Conservation (phyloP, 2,888 invertebrate genomes). For the Onthophagus sagittarius region DNA sequence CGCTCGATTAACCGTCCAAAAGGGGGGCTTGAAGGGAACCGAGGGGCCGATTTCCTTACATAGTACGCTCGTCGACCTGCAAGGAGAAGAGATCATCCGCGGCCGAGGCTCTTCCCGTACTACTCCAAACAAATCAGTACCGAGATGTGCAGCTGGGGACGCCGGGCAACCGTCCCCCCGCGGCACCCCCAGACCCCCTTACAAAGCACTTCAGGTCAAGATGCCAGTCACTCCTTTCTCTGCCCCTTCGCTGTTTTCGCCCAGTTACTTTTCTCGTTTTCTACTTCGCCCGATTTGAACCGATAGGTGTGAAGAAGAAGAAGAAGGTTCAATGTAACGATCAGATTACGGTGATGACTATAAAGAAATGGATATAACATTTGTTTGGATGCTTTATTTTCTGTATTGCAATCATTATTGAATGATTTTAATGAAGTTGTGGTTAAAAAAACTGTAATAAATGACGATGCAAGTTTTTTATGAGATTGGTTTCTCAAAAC, state of each 20-base stretch:
- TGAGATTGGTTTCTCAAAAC: no score
- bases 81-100: background rate
- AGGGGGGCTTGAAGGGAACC: background rate
- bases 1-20: background rate
- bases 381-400: no score
- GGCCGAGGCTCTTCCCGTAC: background rate
- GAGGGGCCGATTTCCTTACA: background rate
- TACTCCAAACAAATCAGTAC: background rate
- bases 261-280: background rate
- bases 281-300: background rate
- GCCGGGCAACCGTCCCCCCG: background rate
- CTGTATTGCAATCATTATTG: no score
- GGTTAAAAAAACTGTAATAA: no score
- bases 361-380: no score
- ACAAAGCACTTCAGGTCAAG: no score
- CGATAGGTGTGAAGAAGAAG: no score
- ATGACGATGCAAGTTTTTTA: no score
- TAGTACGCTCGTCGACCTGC: background rate
- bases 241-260: background rate
- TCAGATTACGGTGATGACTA: no score
- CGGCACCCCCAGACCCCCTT: background rate
- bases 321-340: no score
- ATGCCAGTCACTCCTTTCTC: background rate
- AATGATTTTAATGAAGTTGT: no score
- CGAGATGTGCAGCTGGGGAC: background rate